These are phyloP conservation scores for Xestia rhomboidea DNA, from an alignment of 2,888 invertebrate species.

Conservation along the genomic window DNA sequence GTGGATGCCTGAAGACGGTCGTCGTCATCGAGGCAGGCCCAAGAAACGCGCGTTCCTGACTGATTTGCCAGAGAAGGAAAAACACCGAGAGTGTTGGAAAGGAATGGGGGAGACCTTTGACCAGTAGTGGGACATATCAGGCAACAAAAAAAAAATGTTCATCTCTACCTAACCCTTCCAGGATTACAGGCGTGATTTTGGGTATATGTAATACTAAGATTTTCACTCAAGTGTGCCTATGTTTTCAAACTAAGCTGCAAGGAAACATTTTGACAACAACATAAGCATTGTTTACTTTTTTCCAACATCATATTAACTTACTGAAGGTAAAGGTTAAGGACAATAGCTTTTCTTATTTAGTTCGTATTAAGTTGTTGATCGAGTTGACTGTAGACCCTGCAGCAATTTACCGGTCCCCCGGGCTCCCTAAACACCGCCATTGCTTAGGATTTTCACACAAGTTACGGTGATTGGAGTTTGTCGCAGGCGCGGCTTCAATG, in stretches of 20 bases:
- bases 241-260: neutral
- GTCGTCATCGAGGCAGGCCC: too few species aligned
- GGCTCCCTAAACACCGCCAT: constrained; percentile 40
- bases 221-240: neutral
- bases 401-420: constrained; percentile 35
- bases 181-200: neutral
- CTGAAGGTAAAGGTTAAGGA: constrained; percentile 15
- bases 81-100: too few species aligned
- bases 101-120: too few species aligned
- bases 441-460: constrained; percentile 48
- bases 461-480: constrained; percentile 48
- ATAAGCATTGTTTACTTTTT: neutral
- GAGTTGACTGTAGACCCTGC: constrained; percentile 20
- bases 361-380: constrained; percentile 37
- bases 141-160: too few species aligned
- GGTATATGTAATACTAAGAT: neutral
- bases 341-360: constrained; percentile 22
- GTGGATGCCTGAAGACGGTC: too few species aligned
- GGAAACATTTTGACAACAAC: too few species aligned
- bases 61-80: too few species aligned
- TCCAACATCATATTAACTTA: neutral
- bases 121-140: too few species aligned
- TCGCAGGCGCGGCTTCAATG: constrained; percentile 5
- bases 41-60: too few species aligned
- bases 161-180: neutral